A percentile compares a stretch with the other conserved stretches of the same genome.
Evolutionary conservation across 1,140 invertebrate species (phyloP).

Genomic region (Zeugodacus cucurbitae): DNA sequence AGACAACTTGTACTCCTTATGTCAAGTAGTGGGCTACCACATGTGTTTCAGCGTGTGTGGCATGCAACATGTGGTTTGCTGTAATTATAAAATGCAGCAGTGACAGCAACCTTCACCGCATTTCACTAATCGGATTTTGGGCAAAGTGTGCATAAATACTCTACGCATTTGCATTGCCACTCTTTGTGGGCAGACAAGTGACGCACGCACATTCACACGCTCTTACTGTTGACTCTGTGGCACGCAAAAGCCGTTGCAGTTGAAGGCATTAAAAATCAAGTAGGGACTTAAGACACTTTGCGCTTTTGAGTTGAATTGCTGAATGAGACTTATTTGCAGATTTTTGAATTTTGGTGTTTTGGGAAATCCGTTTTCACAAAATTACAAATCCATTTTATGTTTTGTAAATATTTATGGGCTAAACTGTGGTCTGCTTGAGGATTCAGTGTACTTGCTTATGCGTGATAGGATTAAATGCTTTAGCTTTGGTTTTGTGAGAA

Average conservation of each 20-base stretch:
- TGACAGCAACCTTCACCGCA: not conserved
- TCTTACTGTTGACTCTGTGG: not conserved
- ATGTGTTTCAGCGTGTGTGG: slow-evolving; percentile 38
- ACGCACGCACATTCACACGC: not conserved
- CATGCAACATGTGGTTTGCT: not conserved
- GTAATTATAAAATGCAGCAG: not conserved
- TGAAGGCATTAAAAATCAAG: slow-evolving; percentile 7
- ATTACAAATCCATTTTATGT: not conserved
- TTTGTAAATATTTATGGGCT: slow-evolving; percentile 16
- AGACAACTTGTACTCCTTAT: not conserved
- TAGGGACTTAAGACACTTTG: not conserved
- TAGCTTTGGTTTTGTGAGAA: not conserved
- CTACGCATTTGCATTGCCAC: not conserved
- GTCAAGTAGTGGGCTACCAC: slow-evolving; percentile 8
- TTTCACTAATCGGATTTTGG: slow-evolving; percentile 24
- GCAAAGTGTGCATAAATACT: slow-evolving; percentile 21
- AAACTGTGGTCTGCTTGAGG: not conserved
- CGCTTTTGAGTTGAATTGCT: not conserved
- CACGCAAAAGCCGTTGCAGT: slow-evolving; percentile 10
- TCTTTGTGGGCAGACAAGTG: not conserved
- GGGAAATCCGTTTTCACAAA: not conserved
- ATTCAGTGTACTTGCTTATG: not conserved
- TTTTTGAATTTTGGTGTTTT: not conserved
- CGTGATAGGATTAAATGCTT: not conserved
- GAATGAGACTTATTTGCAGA: not conserved